phyloP scores from a whole-genome alignment of 1,140 invertebrate species.

The Anastrepha ludens region DNA sequence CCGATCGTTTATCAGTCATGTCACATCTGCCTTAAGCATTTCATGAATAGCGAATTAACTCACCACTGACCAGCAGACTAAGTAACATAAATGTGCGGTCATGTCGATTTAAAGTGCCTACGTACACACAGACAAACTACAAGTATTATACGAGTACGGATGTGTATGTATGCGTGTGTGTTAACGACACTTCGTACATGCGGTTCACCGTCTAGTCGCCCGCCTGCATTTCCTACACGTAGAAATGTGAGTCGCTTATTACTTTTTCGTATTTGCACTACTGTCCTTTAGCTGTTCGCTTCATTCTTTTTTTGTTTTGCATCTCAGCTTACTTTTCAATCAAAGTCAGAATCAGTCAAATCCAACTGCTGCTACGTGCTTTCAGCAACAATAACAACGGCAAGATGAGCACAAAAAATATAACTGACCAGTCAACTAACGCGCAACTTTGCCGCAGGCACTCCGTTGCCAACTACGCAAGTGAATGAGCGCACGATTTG shows the following conservation, averaged over 20 bases:
- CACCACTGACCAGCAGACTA: conserved; percentile 54
- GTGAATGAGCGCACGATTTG: not conserved
- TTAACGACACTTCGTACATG: not conserved
- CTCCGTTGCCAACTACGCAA: not conserved
- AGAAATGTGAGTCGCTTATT: not conserved
- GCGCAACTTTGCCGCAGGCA: not conserved
- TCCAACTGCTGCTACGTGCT: conserved; percentile 32
- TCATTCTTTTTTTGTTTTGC: not conserved
- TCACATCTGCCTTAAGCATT: conserved; percentile 72
- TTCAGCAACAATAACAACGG: not conserved
- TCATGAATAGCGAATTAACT: conserved; percentile 73
- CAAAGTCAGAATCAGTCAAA: conserved; percentile 53
- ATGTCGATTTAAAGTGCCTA: not conserved
- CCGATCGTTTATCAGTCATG: conserved; percentile 58
- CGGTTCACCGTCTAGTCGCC: not conserved
- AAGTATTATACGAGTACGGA: not conserved
- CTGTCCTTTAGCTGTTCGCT: not conserved
- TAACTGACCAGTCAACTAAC: conserved; percentile 23
- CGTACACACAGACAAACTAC: not conserved
- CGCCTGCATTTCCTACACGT: not conserved
- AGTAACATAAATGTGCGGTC: conserved; percentile 51
- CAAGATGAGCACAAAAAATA: not conserved
- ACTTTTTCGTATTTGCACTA: not conserved
- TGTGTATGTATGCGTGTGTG: not conserved
- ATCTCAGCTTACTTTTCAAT: conserved; percentile 18